Base-by-base conservation (phyloP, 2,113 vertebrate species). In the Elanoides forficatus region DNA sequence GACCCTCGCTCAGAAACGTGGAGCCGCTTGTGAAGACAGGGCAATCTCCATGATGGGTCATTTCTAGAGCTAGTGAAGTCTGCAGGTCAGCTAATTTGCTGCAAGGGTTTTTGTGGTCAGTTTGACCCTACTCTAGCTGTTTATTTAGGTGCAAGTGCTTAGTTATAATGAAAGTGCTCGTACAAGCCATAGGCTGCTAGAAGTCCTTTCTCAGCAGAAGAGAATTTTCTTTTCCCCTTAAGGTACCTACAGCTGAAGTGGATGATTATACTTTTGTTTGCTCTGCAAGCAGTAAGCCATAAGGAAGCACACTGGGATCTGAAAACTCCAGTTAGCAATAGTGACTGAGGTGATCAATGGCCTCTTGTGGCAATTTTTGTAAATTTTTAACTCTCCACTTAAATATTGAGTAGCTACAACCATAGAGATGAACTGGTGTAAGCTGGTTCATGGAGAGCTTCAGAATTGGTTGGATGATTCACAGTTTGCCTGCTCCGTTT, bases 261-360 rank as follows among this genome's bases (percentile, higher is more conserved):
- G 19, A 17, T 93, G 2, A 55, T 87, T 34, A 19, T 40, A 48
- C 14, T 9, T 50, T 53, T 79, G 8, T 67, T 87, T 87, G 26
- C 11, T 55, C 9, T 81, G 32, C 12, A 59, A 75, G 43, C 20
- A 74, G 15, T 84, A 62, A 81, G 14, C 42, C 6, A 0, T 59
- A 26, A 58, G 32, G n/a, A 74, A 74, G 25, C 3, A 1, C 2
- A 1, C 14, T 48, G 36, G 48, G 30, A 65, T 93, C 36, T 72
- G 62, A 71, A 78, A 80, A 82, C 11, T 74, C 38, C 0, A 0
- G 16, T 81, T 75, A 48, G 19, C 0, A 0, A 3, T 52, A 78
- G 27, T 36, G n/a, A 8, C 52, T 47, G 1, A 62, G 21, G 40
- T 3, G 2, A 34, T 47, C 2, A 5, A 9, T 74, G 62, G 19